Evolutionary conservation across 2,113 vertebrate species (phyloP).

Genomic region (Dipodomys merriami): DNA sequence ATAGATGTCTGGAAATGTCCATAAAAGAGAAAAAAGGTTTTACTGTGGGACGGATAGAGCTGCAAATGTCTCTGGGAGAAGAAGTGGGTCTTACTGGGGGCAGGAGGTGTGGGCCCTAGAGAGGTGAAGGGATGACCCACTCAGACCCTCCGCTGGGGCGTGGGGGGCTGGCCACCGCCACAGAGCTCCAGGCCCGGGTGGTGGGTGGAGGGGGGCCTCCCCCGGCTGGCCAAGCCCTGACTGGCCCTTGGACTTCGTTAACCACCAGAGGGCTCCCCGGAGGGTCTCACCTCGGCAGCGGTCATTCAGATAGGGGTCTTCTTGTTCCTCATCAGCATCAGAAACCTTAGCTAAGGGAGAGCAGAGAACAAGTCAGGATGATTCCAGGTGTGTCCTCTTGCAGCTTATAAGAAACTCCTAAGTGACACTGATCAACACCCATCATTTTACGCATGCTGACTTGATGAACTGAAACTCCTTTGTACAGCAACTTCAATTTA

Average conservation of each 20-base stretch:
- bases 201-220: no score
- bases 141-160: background rate
- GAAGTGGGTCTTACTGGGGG: accelerated
- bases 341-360: slow-evolving; percentile 79
- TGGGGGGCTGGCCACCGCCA: accelerated
- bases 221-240: accelerated
- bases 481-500: no score
- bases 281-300: slow-evolving; percentile 88
- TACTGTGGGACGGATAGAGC: background rate
- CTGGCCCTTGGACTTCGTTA: accelerated
- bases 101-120: background rate
- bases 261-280: accelerated
- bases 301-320: slow-evolving; percentile 90
- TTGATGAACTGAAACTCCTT: no score
- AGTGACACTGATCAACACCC: no score
- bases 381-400: no score
- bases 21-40: background rate
- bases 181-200: background rate
- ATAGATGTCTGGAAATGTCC: background rate
- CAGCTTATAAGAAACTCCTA: no score
- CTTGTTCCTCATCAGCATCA: slow-evolving; percentile 83
- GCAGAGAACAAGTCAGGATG: background rate
- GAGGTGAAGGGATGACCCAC: background rate
- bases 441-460: no score
- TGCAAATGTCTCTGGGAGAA: background rate